These are phyloP conservation scores for Pseudorhiza aurosa DNA, from an alignment of 30 jellyfish, hydroid and myxozoan species.

Conservation along the genomic window DNA sequence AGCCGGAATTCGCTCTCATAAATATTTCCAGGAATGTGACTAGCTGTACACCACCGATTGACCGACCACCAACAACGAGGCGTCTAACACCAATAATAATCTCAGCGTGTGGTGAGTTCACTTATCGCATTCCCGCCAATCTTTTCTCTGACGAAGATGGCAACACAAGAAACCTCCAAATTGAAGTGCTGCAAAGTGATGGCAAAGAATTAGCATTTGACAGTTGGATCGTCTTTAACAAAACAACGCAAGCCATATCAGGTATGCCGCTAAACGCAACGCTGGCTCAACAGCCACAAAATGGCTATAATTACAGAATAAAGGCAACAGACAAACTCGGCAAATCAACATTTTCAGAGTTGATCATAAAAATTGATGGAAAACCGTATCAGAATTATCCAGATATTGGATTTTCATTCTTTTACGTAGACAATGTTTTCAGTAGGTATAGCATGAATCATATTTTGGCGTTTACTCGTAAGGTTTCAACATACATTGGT, in stretches of 20 bases:
- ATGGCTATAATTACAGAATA: constrained; percentile 67
- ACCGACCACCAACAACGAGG: constrained; percentile 53
- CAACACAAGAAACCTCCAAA: constrained; percentile 35
- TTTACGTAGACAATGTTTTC: background rate
- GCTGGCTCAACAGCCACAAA: constrained; percentile 55
- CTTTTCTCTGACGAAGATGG: constrained; percentile 80
- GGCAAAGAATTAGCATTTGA: constrained; percentile 20
- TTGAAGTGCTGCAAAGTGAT: constrained; percentile 36
- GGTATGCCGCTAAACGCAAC: constrained; percentile 80
- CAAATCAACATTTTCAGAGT: constrained; percentile 39
- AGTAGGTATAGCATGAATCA: constrained; percentile 24
- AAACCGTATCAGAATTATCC: constrained; percentile 31
- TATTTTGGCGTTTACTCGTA: constrained; percentile 51
- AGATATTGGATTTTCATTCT: constrained; percentile 14
- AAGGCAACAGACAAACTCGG: constrained; percentile 87
- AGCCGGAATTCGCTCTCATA: constrained; percentile 63
- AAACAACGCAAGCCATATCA: constrained; percentile 45
- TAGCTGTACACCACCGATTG: constrained; percentile 60
- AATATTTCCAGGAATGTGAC: constrained; percentile 30
- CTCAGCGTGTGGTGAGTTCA: constrained; percentile 77
- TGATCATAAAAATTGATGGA: constrained; percentile 46
- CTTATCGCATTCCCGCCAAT: constrained; percentile 63
- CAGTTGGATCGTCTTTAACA: constrained; percentile 69
- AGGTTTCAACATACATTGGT: constrained; percentile 39
- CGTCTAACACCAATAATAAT: constrained; percentile 20